Base-by-base conservation (phyloP, 2,888 invertebrate species). In the Candidula unifasciata region DNA sequence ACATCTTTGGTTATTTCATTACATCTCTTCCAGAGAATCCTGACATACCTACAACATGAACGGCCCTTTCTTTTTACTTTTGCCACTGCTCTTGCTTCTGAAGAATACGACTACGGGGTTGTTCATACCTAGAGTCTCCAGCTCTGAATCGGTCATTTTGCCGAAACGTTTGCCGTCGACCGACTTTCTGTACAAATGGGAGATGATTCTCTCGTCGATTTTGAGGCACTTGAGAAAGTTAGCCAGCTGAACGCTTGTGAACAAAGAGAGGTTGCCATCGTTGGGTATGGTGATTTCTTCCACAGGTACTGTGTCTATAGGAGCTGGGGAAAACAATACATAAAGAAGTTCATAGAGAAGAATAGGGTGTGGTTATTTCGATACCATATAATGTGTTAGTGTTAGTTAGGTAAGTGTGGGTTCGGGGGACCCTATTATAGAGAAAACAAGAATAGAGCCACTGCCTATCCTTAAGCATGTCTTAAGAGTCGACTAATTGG, bases 91-190 rank as follows among this genome's bases (percentile, higher is more conserved):
- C 82, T 84, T 90, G 86, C 90, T 90, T 35, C 90, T 86, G 83
- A 91, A 91, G 80, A 89, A 90, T 24, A 87, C 35, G n/a, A 90
- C 64, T n/a, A 89, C 86, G 6, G 93, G 92, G 83, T 93, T 92
- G 69, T 90, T 89, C 80, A 93, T 89, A 33, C 90, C 89, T 21
- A 91, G 87, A 8, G 85, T 87, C 57, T 92, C 91, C 73, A 93
- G 86, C 66, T 93, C 93, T 1, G 88, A 86, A 87, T 93, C 92
- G 80, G 89, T 90, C 76, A 93, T 82, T 44, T 88, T 89, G 3
- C 92, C 90, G 85, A 93, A 93, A 82, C 89, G 90, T 71, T 90
- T 90, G 16, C 93, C 93, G 85, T 93, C 92, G 13, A 93, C 88
- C 77, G 89, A 87, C 80, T 90, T 91, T 78, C 89, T 87, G 78